Percentiles rank a stretch among this genome's conserved stretches.
Conservation (phyloP, 2,797 vertebrate genomes). For the Microctenopoma stevenorrisi region DNA sequence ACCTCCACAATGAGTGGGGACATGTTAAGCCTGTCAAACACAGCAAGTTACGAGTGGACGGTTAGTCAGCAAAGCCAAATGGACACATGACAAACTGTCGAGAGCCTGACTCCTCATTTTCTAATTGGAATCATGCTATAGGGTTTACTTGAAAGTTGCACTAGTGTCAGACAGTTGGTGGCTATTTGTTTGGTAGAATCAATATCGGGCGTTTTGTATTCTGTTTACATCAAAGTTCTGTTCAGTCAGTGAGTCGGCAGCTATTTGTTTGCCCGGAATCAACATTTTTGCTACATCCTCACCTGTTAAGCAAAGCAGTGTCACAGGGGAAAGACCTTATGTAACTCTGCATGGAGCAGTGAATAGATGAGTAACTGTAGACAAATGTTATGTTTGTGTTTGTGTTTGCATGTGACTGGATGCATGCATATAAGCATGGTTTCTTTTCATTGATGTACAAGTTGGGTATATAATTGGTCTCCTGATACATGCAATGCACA, state of each 20-base stretch:
- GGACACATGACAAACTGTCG: slow-evolving; percentile 53
- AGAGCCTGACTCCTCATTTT: slow-evolving; percentile 26
- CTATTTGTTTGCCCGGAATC: slow-evolving; percentile 75
- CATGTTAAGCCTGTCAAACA: slow-evolving; percentile 32
- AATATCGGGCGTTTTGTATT: slow-evolving; percentile 67
- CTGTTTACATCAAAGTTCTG: slow-evolving; percentile 69
- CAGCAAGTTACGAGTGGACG: slow-evolving; percentile 27
- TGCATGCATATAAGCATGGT: slow-evolving; percentile 22
- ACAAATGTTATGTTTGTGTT: slow-evolving; percentile 30
- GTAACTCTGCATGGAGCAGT: slow-evolving; percentile 52
- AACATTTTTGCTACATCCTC: slow-evolving; percentile 76
- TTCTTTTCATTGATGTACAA: slow-evolving; percentile 67
- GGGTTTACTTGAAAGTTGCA: slow-evolving; percentile 61
- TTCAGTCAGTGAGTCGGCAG: slow-evolving; percentile 72
- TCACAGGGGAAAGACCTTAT: slow-evolving; percentile 59
- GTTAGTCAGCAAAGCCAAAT: slow-evolving; percentile 66
- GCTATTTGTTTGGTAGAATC: slow-evolving; percentile 70
- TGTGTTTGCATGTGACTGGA: slow-evolving; percentile 3
- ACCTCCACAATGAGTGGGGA: slow-evolving; percentile 29
- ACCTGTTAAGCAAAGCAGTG: slow-evolving; percentile 75
- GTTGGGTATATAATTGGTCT: slow-evolving; percentile 76
- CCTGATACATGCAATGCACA: slow-evolving; percentile 62
- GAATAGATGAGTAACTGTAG: slow-evolving; percentile 48
- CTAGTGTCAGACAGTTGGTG: slow-evolving; percentile 58
- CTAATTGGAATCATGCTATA: slow-evolving; percentile 51